Conservation (phyloP, 2,797 vertebrate species). For the Spea hammondii region DNA sequence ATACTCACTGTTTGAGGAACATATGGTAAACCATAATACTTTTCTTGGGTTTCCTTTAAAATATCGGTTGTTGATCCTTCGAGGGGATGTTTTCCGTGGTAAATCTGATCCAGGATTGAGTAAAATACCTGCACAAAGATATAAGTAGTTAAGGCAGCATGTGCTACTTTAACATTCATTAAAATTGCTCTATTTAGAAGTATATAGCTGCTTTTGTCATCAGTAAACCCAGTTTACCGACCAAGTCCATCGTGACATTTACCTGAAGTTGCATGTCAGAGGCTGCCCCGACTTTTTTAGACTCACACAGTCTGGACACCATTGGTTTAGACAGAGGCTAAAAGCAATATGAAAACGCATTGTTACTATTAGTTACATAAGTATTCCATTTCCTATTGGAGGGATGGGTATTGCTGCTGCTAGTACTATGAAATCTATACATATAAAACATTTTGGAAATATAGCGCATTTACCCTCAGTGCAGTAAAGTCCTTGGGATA, state of each 20-base stretch:
- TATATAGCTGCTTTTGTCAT: too few species aligned
- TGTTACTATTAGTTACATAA: not conserved
- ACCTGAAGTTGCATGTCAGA: conserved; percentile 97
- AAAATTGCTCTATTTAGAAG: not conserved
- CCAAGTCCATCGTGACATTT: conserved; percentile 18
- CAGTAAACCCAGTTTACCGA: too few species aligned
- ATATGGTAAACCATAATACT: conserved; percentile 87
- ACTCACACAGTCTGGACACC: conserved; percentile 92
- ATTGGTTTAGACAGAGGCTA: conserved; percentile 86
- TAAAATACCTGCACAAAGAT: conserved; percentile 84
- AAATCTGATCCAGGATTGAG: conserved; percentile 90
- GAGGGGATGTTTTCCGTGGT: conserved; percentile 83
- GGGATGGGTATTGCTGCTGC: too few species aligned
- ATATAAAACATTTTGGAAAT: too few species aligned
- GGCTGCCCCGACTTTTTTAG: conserved; percentile 93
- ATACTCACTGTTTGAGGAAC: conserved; percentile 85
- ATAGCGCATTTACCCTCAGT: too few species aligned
- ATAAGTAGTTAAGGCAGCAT: not conserved
- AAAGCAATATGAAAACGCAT: conserved; percentile 39
- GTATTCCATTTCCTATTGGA: too few species aligned
- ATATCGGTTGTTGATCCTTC: conserved; percentile 84
- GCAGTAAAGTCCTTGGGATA: too few species aligned
- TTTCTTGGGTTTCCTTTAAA: conserved; percentile 86
- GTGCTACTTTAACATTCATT: conserved; percentile 50
- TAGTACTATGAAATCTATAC: too few species aligned